Conservation (phyloP, 2,888 invertebrate genomes). For the Pachycephus smyrnensis region DNA sequence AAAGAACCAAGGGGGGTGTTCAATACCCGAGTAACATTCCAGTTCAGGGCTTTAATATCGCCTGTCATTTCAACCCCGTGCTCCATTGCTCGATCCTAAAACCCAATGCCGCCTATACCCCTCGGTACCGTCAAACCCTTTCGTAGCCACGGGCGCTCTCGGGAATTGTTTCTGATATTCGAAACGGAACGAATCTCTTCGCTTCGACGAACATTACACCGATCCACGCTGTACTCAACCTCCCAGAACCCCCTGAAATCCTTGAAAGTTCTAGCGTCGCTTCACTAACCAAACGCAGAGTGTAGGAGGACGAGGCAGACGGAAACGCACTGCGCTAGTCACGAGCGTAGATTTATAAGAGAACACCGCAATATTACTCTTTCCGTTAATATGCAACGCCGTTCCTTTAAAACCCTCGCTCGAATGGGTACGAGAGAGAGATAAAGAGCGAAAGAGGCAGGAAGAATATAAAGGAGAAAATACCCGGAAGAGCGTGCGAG, state of each 20-base stretch:
- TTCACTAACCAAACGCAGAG: no score
- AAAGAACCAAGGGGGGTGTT: not conserved
- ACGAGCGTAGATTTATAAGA: not conserved
- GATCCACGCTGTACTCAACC: not conserved
- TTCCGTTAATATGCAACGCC: not conserved
- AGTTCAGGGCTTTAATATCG: constrained; percentile 51
- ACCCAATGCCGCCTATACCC: constrained; percentile 17
- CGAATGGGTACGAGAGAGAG: not conserved
- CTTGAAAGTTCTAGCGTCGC: no score
- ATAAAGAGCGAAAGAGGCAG: not conserved
- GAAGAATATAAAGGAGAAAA: not conserved
- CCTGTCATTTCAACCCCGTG: constrained; percentile 20
- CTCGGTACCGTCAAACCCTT: constrained; percentile 39
- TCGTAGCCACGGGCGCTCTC: constrained; percentile 33
- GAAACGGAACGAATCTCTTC: constrained; percentile 49
- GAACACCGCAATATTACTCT: not conserved
- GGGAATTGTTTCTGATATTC: constrained; percentile 57
- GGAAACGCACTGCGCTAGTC: not conserved
- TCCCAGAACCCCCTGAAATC: no score
- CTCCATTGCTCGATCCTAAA: not conserved
- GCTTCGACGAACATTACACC: constrained; percentile 33
- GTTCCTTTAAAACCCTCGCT: not conserved
- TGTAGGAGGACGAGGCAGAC: not conserved
- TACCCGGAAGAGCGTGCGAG: not conserved
- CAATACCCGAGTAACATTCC: constrained; percentile 43